These are phyloP conservation scores for Bombus picipes DNA, from an alignment of 1,140 invertebrate species.

Conservation along the genomic window DNA sequence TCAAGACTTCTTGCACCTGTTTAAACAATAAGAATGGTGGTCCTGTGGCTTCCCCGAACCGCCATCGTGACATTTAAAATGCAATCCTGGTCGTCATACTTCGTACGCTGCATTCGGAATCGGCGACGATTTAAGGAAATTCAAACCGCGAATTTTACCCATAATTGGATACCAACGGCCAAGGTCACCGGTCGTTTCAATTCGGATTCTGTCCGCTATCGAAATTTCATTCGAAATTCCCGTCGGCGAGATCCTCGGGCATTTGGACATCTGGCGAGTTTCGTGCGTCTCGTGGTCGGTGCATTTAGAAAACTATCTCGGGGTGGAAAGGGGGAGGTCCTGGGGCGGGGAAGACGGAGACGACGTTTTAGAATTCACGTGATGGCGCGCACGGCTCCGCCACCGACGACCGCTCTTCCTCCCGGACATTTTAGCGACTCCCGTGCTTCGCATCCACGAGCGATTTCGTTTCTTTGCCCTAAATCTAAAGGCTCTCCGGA, in stretches of 20 bases:
- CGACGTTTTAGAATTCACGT: conserved; percentile 79
- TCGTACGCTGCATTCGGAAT: conserved; percentile 17
- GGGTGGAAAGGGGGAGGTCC: not conserved
- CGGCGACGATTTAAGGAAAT: conserved; percentile 16
- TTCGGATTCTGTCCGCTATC: conserved; percentile 50
- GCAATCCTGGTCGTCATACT: not conserved
- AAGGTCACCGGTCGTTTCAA: conserved; percentile 38
- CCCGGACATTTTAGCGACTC: conserved; percentile 73
- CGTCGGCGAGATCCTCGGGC: conserved; percentile 14
- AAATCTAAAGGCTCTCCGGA: conserved; percentile 8
- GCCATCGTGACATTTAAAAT: not conserved
- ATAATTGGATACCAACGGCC: conserved; percentile 15
- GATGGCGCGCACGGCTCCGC: conserved; percentile 51
- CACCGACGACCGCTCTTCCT: conserved; percentile 39
- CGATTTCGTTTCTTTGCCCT: conserved; percentile 36
- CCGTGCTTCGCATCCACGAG: conserved; percentile 70
- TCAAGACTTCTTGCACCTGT: not conserved
- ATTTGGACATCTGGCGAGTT: conserved; percentile 41
- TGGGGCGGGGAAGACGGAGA: conserved; percentile 34
- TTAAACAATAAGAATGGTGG: not conserved
- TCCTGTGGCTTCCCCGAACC: not conserved
- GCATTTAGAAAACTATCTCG: conserved; percentile 25
- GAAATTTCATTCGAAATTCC: conserved; percentile 63
- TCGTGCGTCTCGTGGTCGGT: conserved; percentile 23
- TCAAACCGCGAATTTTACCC: conserved; percentile 35